phyloP scores from a whole-genome alignment of 2,113 vertebrate genomes.

The Coryphaenoides rupestris region DNA sequence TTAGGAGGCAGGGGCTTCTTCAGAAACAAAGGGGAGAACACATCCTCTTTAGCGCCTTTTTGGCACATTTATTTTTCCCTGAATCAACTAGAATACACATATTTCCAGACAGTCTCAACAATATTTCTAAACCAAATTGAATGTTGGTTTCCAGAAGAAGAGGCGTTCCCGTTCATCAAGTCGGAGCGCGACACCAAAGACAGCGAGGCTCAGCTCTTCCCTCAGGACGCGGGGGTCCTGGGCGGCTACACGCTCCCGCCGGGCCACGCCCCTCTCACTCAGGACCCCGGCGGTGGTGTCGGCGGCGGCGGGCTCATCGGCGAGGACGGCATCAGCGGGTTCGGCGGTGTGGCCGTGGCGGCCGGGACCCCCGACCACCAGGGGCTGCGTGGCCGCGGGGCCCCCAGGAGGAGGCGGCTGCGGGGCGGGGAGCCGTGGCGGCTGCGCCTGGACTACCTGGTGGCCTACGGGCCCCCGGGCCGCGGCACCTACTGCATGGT shows the following conservation, averaged over 20 bases:
- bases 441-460: conserved; percentile 84
- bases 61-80: too few species aligned
- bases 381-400: conserved; percentile 25
- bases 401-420: conserved; percentile 56
- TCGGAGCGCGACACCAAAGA: conserved; percentile 67
- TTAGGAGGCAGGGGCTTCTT: too few species aligned
- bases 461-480: conserved; percentile 79
- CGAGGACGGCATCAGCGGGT: conserved; percentile 42
- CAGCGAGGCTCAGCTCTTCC: conserved; percentile 36
- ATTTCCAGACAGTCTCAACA: too few species aligned
- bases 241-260: conserved; percentile 28
- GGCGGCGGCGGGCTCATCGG: conserved; percentile 45
- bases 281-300: conserved; percentile 14
- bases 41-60: too few species aligned
- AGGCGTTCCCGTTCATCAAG: conserved; percentile 55
- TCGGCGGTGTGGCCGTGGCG: conserved; percentile 27
- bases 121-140: too few species aligned
- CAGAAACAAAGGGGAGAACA: too few species aligned
- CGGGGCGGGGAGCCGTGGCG: conserved; percentile 73
- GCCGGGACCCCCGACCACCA: conserved; percentile 32
- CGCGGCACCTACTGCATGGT: conserved; percentile 85
- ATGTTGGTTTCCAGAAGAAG: conserved; percentile 35
- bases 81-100: too few species aligned
- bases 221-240: conserved; percentile 43
- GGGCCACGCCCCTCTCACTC: conserved; percentile 52